Conservation (phyloP, 2,888 invertebrate species). For the Falcaria lacertinaria region DNA sequence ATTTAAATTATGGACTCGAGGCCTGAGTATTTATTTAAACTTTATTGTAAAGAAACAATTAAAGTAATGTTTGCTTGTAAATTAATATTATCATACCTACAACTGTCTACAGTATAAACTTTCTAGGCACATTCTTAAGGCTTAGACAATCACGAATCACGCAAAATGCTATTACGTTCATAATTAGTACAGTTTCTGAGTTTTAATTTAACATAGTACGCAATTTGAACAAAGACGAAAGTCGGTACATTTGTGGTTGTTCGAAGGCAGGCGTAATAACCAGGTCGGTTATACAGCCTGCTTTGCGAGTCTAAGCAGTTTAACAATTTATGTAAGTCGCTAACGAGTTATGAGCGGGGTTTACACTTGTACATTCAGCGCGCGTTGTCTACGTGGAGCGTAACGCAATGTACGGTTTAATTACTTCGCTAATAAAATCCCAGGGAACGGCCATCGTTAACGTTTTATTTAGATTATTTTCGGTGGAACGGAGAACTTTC, state of each 20-base stretch:
- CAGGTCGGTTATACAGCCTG: not conserved
- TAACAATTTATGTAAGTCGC: conserved; percentile 1
- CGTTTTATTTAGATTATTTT: not conserved
- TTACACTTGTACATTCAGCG: conserved; percentile 1
- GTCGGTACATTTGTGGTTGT: not conserved
- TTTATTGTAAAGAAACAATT: no score
- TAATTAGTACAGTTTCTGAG: no score
- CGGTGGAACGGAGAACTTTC: not conserved
- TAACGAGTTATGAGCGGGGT: conserved; percentile 2
- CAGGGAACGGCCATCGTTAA: not conserved
- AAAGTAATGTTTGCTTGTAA: no score
- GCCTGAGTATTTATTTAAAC: no score
- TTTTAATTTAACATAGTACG: no score
- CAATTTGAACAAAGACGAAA: conserved; percentile 1
- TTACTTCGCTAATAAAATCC: conserved; percentile 24
- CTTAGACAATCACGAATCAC: no score
- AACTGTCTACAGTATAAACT: no score
- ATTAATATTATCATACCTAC: no score
- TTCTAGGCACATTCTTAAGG: no score
- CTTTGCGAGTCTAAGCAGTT: conserved; percentile 2
- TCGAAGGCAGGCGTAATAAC: not conserved
- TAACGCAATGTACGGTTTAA: conserved; percentile 18
- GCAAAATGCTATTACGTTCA: no score
- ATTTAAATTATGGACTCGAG: no score
- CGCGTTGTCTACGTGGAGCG: not conserved